phyloP scores from a whole-genome alignment of 2,888 invertebrate genomes.

The Temnothorax ravouxi region DNA sequence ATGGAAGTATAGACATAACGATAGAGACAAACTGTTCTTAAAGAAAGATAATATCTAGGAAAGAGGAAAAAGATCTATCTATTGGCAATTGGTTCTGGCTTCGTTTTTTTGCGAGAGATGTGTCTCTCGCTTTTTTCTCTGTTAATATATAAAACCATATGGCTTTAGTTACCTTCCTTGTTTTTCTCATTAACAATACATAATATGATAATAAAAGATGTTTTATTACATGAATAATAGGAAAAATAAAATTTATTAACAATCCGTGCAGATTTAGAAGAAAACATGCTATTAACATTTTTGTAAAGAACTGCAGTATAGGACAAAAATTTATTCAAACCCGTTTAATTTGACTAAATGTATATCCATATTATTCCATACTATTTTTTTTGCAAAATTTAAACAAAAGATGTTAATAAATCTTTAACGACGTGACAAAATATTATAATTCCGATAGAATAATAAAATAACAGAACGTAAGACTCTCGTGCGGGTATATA shows the following conservation, averaged over 20 bases:
- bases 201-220: background rate
- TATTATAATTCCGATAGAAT: background rate
- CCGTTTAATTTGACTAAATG: background rate
- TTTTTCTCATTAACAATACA: background rate
- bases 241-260: background rate
- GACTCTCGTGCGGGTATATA: background rate
- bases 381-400: background rate
- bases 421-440: background rate
- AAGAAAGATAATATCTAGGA: background rate
- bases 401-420: background rate
- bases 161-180: background rate
- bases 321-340: background rate
- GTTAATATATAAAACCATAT: background rate
- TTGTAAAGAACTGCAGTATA: background rate
- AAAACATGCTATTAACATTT: background rate
- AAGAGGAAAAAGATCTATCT: background rate
- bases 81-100: background rate
- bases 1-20: background rate
- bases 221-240: background rate
- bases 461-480: background rate
- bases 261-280: background rate
- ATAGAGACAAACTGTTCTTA: background rate
- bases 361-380: background rate
- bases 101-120: background rate
- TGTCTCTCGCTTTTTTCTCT: background rate